Percentiles rank a stretch among this genome's conserved stretches.
phyloP scores from a whole-genome alignment of 35 echinoderm and acorn worm genomes.

The Apostichopus parvimensis region DNA sequence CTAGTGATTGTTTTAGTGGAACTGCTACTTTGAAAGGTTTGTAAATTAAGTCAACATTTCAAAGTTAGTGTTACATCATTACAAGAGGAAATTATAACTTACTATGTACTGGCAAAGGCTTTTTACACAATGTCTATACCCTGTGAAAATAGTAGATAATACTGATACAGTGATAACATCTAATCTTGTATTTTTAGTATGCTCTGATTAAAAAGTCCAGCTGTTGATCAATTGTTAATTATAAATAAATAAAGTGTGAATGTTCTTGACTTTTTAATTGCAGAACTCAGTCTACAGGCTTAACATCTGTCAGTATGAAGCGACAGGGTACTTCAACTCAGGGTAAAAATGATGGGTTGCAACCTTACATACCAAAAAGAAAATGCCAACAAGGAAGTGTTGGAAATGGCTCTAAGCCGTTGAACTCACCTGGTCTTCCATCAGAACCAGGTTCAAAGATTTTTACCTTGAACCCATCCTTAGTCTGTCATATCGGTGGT shows the following conservation, averaged over 20 bases:
- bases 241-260: neutral
- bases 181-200: too few species aligned
- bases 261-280: neutral
- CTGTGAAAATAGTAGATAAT: too few species aligned
- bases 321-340: neutral
- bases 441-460: neutral
- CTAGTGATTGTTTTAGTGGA: too few species aligned
- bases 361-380: constrained; percentile 45
- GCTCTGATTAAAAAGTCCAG: too few species aligned
- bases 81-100: too few species aligned
- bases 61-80: too few species aligned
- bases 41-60: too few species aligned
- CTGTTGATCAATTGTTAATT: neutral
- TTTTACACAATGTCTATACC: too few species aligned
- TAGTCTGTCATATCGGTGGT: neutral
- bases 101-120: too few species aligned
- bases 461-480: constrained; percentile 33
- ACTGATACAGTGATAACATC: too few species aligned
- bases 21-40: too few species aligned
- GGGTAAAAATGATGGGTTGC: neutral
- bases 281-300: neutral
- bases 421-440: neutral
- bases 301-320: neutral
- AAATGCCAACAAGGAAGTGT: neutral
- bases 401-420: neutral